phyloP scores from a whole-genome alignment of 2,888 invertebrate species.

The Cepaea hortensis region DNA sequence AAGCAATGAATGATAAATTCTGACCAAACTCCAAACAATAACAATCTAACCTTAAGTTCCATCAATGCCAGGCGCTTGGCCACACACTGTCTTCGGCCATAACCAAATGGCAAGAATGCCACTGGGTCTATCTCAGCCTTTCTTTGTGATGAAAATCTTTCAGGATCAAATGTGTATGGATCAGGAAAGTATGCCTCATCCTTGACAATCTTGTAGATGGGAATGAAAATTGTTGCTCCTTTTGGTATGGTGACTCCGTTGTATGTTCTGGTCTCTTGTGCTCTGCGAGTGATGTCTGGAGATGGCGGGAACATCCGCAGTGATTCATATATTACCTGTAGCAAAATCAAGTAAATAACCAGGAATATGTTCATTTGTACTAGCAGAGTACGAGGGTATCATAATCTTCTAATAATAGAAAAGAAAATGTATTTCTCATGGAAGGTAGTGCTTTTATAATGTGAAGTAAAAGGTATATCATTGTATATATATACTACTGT shows the following conservation, averaged over 20 bases:
- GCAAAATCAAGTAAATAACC: background rate
- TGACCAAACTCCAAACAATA: background rate
- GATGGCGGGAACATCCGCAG: conserved; percentile 42
- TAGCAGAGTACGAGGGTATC: too few relatives aligned
- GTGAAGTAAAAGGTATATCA: too few relatives aligned
- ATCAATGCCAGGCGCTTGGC: conserved; percentile 38
- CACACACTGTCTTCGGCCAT: conserved; percentile 40
- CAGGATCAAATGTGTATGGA: conserved; percentile 39
- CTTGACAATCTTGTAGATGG: conserved; percentile 41
- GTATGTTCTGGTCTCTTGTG: conserved; percentile 29
- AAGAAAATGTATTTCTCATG: too few relatives aligned
- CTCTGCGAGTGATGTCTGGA: conserved; percentile 25
- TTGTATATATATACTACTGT: too few relatives aligned
- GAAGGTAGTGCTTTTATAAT: too few relatives aligned
- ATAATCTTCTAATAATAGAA: too few relatives aligned
- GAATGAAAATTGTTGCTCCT: conserved; percentile 29
- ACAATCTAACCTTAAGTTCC: conserved; percentile 25
- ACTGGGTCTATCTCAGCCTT: conserved; percentile 27
- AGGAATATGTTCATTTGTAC: too few relatives aligned
- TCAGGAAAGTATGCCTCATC: conserved; percentile 35
- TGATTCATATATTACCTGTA: conserved; percentile 39
- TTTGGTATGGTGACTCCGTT: conserved; percentile 33
- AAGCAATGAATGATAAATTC: background rate
- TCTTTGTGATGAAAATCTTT: conserved; percentile 33
- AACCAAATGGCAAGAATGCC: conserved; percentile 39